A percentile compares a stretch with the other conserved stretches of the same genome.
phyloP scores from a whole-genome alignment of 92 coral and sea anemone species.

The Siderastrea siderea region DNA sequence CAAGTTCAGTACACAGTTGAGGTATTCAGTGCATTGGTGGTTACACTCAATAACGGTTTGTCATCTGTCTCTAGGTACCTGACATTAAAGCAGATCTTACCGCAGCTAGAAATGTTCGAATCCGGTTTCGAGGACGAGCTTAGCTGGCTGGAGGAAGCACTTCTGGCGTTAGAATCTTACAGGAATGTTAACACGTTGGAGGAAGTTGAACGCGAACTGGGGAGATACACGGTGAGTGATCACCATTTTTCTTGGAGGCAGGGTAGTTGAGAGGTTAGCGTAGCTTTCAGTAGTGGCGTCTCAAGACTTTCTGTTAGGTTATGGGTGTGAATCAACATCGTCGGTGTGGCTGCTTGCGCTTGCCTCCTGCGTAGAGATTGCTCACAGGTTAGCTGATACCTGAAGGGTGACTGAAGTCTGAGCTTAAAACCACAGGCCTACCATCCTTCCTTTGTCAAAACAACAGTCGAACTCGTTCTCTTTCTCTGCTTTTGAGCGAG shows the following conservation, averaged over 20 bases:
- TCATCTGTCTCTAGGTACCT: conserved; percentile 23
- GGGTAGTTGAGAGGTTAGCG: neutral
- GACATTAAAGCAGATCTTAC: conserved; percentile 81
- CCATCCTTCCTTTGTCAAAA: too few relatives aligned
- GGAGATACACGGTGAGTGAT: conserved; percentile 73
- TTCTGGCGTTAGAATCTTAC: conserved; percentile 77
- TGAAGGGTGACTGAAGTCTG: too few relatives aligned
- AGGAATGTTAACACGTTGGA: conserved; percentile 69
- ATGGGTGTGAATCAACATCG: too few relatives aligned
- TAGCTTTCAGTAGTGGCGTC: neutral
- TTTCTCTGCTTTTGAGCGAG: too few relatives aligned
- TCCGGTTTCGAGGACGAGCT: conserved; percentile 80
- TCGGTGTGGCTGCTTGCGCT: too few relatives aligned
- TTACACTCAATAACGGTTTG: neutral
- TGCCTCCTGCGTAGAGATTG: too few relatives aligned
- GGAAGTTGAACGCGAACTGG: conserved; percentile 76
- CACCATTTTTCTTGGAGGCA: neutral
- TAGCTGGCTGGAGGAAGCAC: conserved; percentile 80
- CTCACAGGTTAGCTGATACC: too few relatives aligned
- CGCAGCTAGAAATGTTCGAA: conserved; percentile 85
- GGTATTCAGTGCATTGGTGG: neutral
- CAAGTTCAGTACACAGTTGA: too few relatives aligned
- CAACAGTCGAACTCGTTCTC: too few relatives aligned
- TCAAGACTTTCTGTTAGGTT: too few relatives aligned
- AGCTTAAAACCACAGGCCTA: too few relatives aligned